These are phyloP conservation scores for Gambelia wislizenii DNA, from an alignment of 2,797 vertebrate genomes.

Conservation along the genomic window DNA sequence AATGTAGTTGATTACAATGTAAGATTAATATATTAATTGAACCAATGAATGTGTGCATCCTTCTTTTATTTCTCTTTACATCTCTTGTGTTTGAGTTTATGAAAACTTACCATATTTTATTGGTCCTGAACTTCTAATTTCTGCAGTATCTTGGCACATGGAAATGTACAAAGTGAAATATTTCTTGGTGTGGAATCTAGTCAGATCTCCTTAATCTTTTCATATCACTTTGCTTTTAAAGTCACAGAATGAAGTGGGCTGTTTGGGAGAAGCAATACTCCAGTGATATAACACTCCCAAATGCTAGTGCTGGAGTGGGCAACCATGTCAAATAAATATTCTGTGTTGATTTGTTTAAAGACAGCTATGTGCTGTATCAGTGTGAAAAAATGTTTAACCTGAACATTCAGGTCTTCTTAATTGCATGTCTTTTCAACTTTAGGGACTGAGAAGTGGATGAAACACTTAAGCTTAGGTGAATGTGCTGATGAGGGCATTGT, in stretches of 20 bases:
- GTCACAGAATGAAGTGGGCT: neutral
- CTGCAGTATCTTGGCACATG: neutral
- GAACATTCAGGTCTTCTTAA: neutral
- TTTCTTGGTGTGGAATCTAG: neutral
- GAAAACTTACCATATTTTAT: neutral
- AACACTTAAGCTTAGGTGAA: slow-evolving; percentile 64
- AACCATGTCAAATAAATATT: neutral
- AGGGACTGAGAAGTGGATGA: slow-evolving; percentile 73
- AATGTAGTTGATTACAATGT: neutral
- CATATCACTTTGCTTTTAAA: neutral
- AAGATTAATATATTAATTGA: neutral
- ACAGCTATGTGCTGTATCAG: neutral
- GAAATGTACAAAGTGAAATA: neutral
- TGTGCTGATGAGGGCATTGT: slow-evolving; percentile 58
- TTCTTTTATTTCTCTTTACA: neutral
- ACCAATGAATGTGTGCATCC: neutral
- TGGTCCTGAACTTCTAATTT: neutral
- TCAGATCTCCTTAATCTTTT: neutral
- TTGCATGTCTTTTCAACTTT: slow-evolving; percentile 37
- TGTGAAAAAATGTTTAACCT: neutral
- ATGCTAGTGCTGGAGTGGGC: neutral
- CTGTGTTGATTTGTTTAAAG: neutral
- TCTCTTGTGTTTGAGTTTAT: neutral
- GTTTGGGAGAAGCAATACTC: neutral
- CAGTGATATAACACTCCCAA: neutral